Percentiles rank a stretch among this genome's conserved stretches.
Conservation (phyloP, 1,140 invertebrate species). For the Cotesia chilonis region DNA sequence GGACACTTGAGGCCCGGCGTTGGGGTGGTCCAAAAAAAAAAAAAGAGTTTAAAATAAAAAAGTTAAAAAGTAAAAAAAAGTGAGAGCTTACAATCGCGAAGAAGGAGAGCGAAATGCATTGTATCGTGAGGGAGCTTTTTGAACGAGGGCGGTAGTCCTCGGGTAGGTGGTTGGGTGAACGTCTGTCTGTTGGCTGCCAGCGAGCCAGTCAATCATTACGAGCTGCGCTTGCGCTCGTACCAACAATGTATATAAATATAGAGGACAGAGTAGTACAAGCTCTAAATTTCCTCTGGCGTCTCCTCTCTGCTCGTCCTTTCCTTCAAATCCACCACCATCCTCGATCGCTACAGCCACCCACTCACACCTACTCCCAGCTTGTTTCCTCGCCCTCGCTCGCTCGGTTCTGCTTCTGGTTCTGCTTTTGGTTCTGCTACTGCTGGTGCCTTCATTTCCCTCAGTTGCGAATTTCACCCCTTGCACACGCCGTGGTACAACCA, state of each 20-base stretch:
- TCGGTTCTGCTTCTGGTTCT: not conserved
- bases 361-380: too few relatives aligned
- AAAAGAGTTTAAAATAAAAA: not conserved
- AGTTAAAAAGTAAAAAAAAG: not conserved
- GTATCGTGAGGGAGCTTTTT: slow-evolving; percentile 27
- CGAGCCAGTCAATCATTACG: slow-evolving; percentile 68
- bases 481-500: slow-evolving; percentile 56
- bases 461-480: slow-evolving; percentile 57
- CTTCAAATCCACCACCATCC: slow-evolving; percentile 37
- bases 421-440: slow-evolving; percentile 15
- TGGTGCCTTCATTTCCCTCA: slow-evolving; percentile 35
- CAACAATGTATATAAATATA: slow-evolving; percentile 40
- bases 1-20: slow-evolving; percentile 12
- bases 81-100: not conserved
- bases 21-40: not conserved
- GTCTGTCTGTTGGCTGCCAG: slow-evolving; percentile 68
- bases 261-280: slow-evolving; percentile 16
- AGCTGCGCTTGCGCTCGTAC: slow-evolving; percentile 58
- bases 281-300: slow-evolving; percentile 30
- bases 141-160: slow-evolving; percentile 20
- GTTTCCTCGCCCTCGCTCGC: slow-evolving; percentile 10
- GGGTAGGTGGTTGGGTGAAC: slow-evolving; percentile 50
- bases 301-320: slow-evolving; percentile 34
- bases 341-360: not conserved
- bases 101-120: slow-evolving; percentile 12